Base-by-base conservation (phyloP, 1,140 invertebrate genomes). In the Chlorops oryzae region DNA sequence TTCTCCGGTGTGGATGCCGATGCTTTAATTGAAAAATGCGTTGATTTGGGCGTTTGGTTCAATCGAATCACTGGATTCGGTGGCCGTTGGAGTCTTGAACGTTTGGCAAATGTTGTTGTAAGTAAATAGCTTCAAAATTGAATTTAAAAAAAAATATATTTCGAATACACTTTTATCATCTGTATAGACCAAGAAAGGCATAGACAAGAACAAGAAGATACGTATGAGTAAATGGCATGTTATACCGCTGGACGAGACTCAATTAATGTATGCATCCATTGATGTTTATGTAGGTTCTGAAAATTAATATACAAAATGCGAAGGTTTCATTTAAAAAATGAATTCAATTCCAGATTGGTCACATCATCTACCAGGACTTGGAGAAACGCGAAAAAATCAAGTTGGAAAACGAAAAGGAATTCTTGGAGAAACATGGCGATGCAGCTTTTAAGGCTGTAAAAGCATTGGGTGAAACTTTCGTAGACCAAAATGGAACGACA, bases 261-360 rank as follows among this genome's bases (percentile, higher is more conserved):
- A 84, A 58, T 68, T 77, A 57, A 63, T 63, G 39, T 84, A 84
- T 68, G 82, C 82, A 32, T 79, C 81, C 20, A 81, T 80, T n/a
- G 82, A 84, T 75, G 81, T 81, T 55, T 83, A 81, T 72, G 81
- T 83, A 63, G 64, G 76, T 72, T 17, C n/a, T n/a, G n/a, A n/a
- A n/a, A n/a, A n/a, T n/a, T n/a, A n/a, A n/a, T n/a, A n/a, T n/a
- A n/a, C n/a, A n/a, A n/a, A n/a, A n/a, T n/a, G n/a, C n/a, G n/a
- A n/a, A n/a, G n/a, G n/a, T n/a, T n/a, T n/a, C n/a, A n/a, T n/a
- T n/a, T n/a, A n/a, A n/a, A 45, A 45, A 23, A 23, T 24, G 17
- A 24, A 22, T 39, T 46, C 25, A 9, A 6, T 20, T 38, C 24
- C 17, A 71, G 68, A 71, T 71, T 57, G 65, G 67, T 4, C 69